Evolutionary conservation across 2,797 vertebrate species (phyloP).

Genomic region (Lutra lutra): DNA sequence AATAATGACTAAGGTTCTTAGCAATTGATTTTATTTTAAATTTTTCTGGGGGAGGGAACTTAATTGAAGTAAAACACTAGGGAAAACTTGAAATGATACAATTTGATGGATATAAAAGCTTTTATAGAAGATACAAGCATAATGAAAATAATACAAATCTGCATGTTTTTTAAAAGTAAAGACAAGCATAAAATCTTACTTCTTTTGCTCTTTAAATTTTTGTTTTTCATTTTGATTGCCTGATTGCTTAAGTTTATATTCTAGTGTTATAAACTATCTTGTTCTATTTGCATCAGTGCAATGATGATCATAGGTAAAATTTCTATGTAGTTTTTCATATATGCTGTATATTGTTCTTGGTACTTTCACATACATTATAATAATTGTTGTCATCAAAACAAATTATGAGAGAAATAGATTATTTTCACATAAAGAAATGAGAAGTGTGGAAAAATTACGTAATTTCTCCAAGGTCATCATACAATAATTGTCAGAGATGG

Average conservation of each 20-base stretch:
- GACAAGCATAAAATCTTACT: background rate
- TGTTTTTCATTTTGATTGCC: background rate
- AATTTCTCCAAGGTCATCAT: background rate
- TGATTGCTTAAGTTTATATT: background rate
- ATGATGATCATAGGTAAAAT: background rate
- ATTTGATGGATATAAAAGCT: background rate
- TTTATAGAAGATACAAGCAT: background rate
- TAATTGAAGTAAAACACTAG: background rate
- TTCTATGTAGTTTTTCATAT: background rate
- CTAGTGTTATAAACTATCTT: background rate
- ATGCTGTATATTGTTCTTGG: background rate
- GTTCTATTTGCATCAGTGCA: background rate
- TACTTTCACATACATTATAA: background rate
- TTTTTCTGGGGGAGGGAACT: background rate
- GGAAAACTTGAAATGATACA: background rate
- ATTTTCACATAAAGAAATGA: background rate
- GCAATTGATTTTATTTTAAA: background rate
- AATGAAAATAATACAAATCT: conserved; percentile 10
- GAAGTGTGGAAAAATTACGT: background rate
- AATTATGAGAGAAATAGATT: background rate
- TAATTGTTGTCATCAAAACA: background rate
- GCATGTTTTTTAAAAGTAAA: background rate
- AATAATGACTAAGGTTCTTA: background rate
- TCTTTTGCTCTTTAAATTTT: background rate
- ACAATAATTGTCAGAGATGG: background rate